Evolutionary conservation across 1,140 invertebrate genomes (phyloP), one percentile per base, ranked within the genome.

Genomic region (Cataglyphis hispanica): DNA sequence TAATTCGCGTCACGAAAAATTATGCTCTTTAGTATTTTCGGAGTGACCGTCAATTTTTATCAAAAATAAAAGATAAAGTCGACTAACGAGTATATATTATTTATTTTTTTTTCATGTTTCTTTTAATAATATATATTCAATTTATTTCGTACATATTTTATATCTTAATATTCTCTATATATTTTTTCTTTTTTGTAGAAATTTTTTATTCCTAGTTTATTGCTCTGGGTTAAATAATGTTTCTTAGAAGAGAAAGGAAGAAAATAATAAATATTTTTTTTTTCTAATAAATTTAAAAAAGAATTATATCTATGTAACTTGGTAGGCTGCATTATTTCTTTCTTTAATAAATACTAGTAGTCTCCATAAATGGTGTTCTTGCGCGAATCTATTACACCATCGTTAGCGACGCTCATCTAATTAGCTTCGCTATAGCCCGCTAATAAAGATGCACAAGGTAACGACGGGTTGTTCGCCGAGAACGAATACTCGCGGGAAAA

Each of bases 391-490:
- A 60, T 83, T 83, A 74, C 37, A 83, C 78, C 56, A 60, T 83
- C 78, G 56, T 83, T 83, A 83, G 78, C 78, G 40, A 83, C 40
- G 78, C 53, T 83, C 53, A 46, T 83, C 78, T 83, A 83, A 83
- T 83, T 74, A 74, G 67, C 78, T 61, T 83, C 37, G 53, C 78
- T 83, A 46, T 74, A 83, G 25, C 27, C 13, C 4, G 78, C 78
- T 74, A 83, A 83, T 83, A 83, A 72, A 83, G 78, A 83, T 27
- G 67, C 53, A 43, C 50, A 69, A 69, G 50, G 66, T 25, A 60
- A n/a, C 56, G 78, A 43, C 34, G 46, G 70, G 77, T 60, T 1
- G 63, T 70, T 74, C 46, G 66, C 13, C 63, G 81, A 56, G 50
- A 69, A 63, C 25, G 37, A 13, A 58, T 70, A 56, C 22, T 43